A percentile compares a stretch with the other conserved stretches of the same genome.
These are phyloP conservation scores for Misgurnus anguillicaudatus DNA, from an alignment of 2,113 vertebrate genomes.

Conservation along the genomic window DNA sequence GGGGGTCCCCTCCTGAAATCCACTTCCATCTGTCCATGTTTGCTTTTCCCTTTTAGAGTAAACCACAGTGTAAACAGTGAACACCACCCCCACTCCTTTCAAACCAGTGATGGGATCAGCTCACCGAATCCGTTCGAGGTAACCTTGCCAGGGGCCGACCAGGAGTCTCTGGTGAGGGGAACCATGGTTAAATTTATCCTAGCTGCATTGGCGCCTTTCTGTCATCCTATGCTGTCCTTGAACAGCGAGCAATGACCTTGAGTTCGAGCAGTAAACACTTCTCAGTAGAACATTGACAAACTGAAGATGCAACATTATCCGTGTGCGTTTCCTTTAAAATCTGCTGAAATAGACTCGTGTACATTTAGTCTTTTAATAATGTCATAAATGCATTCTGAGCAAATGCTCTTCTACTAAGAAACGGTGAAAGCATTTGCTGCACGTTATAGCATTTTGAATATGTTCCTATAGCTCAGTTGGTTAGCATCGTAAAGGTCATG, in stretches of 20 bases:
- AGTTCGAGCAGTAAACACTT: constrained; percentile 35
- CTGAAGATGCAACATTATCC: constrained; percentile 40
- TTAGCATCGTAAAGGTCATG: no score
- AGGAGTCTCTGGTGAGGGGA: constrained; percentile 16
- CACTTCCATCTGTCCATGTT: constrained; percentile 32
- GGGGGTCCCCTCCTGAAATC: constrained; percentile 30
- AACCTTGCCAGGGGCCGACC: constrained; percentile 47
- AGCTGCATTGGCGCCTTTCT: constrained; percentile 21
- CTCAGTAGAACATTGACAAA: constrained; percentile 26
- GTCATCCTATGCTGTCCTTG: constrained; percentile 40
- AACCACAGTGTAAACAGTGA: constrained; percentile 8
- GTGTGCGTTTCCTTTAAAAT: constrained; percentile 19
- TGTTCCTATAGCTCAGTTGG: no score
- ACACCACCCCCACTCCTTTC: constrained; percentile 15
- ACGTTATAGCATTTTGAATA: no score
- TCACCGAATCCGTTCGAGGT: constrained; percentile 32
- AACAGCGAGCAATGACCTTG: constrained; percentile 41
- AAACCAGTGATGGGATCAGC: constrained; percentile 10
- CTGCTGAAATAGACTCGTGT: constrained; percentile 42
- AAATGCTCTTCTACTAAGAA: no score
- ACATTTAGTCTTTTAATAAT: constrained; percentile 27
- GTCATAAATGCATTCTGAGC: no score
- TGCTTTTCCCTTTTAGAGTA: neutral
- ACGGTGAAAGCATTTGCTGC: no score
- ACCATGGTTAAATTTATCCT: constrained; percentile 43